A percentile compares a stretch with the other conserved stretches of the same genome.
Conservation (phyloP, 2,888 invertebrate species). For the Amphipoea lucens region DNA sequence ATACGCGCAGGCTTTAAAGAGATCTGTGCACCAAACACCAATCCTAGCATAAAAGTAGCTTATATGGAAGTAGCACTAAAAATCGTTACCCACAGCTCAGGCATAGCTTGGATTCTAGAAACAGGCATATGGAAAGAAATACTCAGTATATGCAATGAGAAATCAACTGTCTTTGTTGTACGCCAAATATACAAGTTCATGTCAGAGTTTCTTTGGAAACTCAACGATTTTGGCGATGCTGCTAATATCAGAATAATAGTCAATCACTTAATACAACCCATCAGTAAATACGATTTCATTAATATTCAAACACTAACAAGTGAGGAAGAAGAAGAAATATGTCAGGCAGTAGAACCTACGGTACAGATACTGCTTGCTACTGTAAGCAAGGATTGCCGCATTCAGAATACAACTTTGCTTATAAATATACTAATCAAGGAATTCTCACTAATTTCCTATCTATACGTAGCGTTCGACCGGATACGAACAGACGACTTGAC, state of each 20-base stretch:
- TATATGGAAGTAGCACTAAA: constrained; percentile 91
- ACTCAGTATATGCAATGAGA: constrained; percentile 91
- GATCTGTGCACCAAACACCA: constrained; percentile 79
- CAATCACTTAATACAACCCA: constrained; percentile 89
- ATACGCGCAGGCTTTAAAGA: constrained; percentile 75
- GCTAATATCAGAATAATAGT: constrained; percentile 90
- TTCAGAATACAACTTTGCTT: constrained; percentile 79
- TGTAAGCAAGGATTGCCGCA: constrained; percentile 87
- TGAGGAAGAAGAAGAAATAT: constrained; percentile 87
- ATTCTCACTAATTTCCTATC: constrained; percentile 78
- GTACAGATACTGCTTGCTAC: constrained; percentile 90
- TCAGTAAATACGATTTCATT: constrained; percentile 89
- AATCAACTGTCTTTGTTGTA: constrained; percentile 93
- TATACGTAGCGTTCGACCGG: constrained; percentile 81
- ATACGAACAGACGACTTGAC: constrained; percentile 85
- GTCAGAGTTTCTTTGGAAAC: constrained; percentile 90
- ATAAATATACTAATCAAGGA: constrained; percentile 77
- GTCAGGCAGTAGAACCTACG: constrained; percentile 89
- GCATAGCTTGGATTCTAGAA: constrained; percentile 92
- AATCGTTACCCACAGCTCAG: constrained; percentile 91
- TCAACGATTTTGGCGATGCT: constrained; percentile 86
- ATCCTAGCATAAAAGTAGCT: constrained; percentile 92
- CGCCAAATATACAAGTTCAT: constrained; percentile 92
- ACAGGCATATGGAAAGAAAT: constrained; percentile 92
- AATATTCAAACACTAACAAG: constrained; percentile 86